Evolutionary conservation across 2,888 invertebrate species (phyloP).

Genomic region (Cotesia congregata): DNA sequence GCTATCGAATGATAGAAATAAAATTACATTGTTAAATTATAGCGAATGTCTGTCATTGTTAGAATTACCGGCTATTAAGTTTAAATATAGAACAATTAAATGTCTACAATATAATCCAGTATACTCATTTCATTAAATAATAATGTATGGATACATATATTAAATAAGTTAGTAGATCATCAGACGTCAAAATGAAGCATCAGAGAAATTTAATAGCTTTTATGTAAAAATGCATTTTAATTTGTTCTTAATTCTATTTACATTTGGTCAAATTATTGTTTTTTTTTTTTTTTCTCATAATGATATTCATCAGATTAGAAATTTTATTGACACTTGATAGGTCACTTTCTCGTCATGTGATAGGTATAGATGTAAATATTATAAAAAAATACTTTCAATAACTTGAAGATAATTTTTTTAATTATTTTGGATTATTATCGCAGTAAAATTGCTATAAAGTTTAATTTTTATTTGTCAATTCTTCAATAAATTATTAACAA

Average conservation of each 20-base stretch:
- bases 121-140: neutral
- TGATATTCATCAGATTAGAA: conserved; percentile 10
- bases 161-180: conserved; percentile 34
- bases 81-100: conserved; percentile 23
- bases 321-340: neutral
- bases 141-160: conserved; percentile 24
- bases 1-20: conserved; percentile 2
- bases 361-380: conserved; percentile 47
- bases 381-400: conserved; percentile 48
- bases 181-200: conserved; percentile 21
- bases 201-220: conserved; percentile 62
- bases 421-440: neutral
- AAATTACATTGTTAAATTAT: conserved; percentile 7
- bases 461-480: too few species aligned
- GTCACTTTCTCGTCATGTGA: conserved; percentile 16
- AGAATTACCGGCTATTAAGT: conserved; percentile 32
- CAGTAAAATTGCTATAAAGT: too few species aligned
- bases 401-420: conserved; percentile 48
- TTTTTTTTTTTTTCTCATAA: conserved; percentile 11
- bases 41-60: conserved; percentile 25
- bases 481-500: too few species aligned
- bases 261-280: conserved; percentile 13
- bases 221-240: conserved; percentile 12
- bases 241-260: conserved; percentile 10
- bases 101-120: neutral